These are phyloP conservation scores for Brenthis hecate DNA, from an alignment of 2,888 invertebrate species.

Conservation along the genomic window DNA sequence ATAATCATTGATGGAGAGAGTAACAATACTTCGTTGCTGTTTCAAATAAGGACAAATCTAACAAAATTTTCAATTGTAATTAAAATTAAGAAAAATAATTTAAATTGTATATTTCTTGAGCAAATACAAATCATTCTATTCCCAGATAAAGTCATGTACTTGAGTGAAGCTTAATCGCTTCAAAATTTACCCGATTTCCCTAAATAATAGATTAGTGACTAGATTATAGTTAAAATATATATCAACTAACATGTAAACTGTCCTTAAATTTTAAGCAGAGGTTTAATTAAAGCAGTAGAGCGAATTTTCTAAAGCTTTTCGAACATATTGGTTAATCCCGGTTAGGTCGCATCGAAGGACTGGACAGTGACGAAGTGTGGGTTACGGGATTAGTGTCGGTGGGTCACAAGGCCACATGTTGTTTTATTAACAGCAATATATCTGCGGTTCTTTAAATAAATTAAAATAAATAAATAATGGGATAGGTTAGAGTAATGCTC, in stretches of 20 bases:
- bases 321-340: constrained; percentile 73
- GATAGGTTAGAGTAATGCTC: background rate
- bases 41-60: no score
- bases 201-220: no score
- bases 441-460: constrained; percentile 21
- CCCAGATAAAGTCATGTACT: no score
- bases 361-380: constrained; percentile 67
- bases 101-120: no score
- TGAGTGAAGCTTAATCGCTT: no score
- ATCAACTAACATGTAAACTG: constrained; percentile 1
- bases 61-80: no score
- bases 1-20: no score
- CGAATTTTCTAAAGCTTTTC: constrained; percentile 46
- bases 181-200: no score
- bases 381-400: constrained; percentile 44
- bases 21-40: no score
- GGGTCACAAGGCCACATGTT: constrained; percentile 44
- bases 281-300: constrained; percentile 33
- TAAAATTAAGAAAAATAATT: no score
- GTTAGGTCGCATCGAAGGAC: constrained; percentile 62
- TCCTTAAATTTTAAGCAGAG: constrained; percentile 20
- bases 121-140: no score
- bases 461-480: constrained; percentile 16
- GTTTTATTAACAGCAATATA: constrained; percentile 45
- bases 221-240: background rate